These are phyloP conservation scores for Creontiades dilutus DNA, from an alignment of 2,888 invertebrate genomes.

Conservation along the genomic window DNA sequence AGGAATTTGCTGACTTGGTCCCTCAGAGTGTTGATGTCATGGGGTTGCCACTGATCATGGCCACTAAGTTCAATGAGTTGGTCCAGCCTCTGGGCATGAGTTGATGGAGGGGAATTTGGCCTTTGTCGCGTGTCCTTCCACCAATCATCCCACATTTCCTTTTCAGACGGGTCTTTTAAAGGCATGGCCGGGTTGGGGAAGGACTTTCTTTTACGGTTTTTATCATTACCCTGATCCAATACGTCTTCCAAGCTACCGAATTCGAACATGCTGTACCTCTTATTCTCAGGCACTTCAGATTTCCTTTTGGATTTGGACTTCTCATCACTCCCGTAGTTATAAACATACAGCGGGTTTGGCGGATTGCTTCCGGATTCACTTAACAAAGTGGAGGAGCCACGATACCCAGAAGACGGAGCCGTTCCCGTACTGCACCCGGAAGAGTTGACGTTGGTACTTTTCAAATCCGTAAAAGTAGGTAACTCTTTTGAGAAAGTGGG, in stretches of 20 bases:
- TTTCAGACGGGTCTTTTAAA: slow-evolving; percentile 79
- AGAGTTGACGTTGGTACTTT: slow-evolving; percentile 79
- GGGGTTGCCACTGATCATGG: slow-evolving; percentile 84
- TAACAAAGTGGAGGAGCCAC: slow-evolving; percentile 91
- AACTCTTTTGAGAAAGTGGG: slow-evolving; percentile 77
- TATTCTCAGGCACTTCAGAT: slow-evolving; percentile 69
- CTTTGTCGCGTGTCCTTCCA: slow-evolving; percentile 74
- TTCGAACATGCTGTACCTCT: slow-evolving; percentile 89
- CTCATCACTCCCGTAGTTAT: slow-evolving; percentile 85
- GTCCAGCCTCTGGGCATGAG: slow-evolving; percentile 76
- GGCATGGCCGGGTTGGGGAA: slow-evolving; percentile 67
- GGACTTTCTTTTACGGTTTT: slow-evolving; percentile 71
- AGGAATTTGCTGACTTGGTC: slow-evolving; percentile 84
- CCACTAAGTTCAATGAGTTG: slow-evolving; percentile 79
- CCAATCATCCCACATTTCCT: slow-evolving; percentile 77
- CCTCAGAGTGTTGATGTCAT: slow-evolving; percentile 84
- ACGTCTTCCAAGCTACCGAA: slow-evolving; percentile 77
- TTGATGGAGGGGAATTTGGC: slow-evolving; percentile 75
- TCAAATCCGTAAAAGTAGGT: slow-evolving; percentile 74
- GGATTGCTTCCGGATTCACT: slow-evolving; percentile 86
- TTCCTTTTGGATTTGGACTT: slow-evolving; percentile 73
- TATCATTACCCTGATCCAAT: slow-evolving; percentile 61
- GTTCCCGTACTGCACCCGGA: slow-evolving; percentile 83
- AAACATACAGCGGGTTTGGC: slow-evolving; percentile 87
- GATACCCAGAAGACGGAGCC: slow-evolving; percentile 91